Conservation (phyloP, 2,888 invertebrate genomes). For the Drosophila limbata region DNA sequence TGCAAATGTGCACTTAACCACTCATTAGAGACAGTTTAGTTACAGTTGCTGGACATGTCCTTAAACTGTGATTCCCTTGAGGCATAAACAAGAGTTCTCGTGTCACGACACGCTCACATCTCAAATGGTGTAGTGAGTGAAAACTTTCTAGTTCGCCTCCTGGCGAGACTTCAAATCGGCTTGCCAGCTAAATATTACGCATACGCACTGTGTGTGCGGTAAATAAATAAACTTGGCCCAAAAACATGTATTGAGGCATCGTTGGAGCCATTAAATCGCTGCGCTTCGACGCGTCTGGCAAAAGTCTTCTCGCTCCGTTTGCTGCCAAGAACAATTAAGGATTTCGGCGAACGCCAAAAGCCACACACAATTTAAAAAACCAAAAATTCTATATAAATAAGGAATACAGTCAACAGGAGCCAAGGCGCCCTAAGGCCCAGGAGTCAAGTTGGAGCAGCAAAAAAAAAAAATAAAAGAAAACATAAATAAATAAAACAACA, state of each 20-base stretch:
- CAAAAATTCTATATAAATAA: constrained; percentile 24
- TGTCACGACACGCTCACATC: constrained; percentile 6
- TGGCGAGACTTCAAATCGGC: constrained; percentile 46
- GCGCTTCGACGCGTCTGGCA: constrained; percentile 57
- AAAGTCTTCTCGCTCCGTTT: constrained; percentile 55
- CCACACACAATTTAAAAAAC: constrained; percentile 56
- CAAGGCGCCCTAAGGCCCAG: constrained; percentile 52
- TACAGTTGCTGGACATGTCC: not conserved
- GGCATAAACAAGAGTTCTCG: constrained; percentile 2
- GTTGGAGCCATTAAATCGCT: constrained; percentile 64
- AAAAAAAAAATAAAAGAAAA: constrained; percentile 19
- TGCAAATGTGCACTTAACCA: constrained; percentile 72
- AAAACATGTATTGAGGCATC: constrained; percentile 43
- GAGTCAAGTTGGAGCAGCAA: constrained; percentile 46
- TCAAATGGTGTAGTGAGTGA: not conserved
- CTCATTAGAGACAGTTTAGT: constrained; percentile 71
- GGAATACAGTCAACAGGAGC: constrained; percentile 22
- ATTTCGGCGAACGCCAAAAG: constrained; percentile 64
- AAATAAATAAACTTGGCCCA: constrained; percentile 58
- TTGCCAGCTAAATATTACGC: constrained; percentile 57
- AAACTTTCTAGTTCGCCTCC: constrained; percentile 8
- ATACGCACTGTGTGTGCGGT: constrained; percentile 43
- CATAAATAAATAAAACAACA: constrained; percentile 53
- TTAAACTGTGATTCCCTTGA: not conserved
- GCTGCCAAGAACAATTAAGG: constrained; percentile 67